These are phyloP conservation scores for Eudemis profundana DNA, from an alignment of 2,888 invertebrate genomes.

Conservation along the genomic window DNA sequence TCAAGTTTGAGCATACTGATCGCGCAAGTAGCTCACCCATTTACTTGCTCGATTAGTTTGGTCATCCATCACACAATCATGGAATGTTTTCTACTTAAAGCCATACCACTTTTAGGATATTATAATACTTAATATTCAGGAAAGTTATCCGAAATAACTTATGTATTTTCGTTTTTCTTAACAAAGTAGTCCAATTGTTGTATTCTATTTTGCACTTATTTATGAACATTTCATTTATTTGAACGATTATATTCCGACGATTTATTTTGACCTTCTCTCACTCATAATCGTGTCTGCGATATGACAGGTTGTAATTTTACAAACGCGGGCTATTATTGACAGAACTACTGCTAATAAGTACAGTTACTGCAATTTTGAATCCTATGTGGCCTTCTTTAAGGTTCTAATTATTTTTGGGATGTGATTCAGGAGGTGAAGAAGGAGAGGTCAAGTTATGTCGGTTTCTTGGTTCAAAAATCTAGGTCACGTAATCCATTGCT, in stretches of 20 bases:
- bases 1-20: no score
- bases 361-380: slow-evolving; percentile 49
- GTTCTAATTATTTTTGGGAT: not conserved
- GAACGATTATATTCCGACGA: slow-evolving; percentile 17
- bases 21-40: no score
- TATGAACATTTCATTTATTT: slow-evolving; percentile 19
- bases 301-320: slow-evolving; percentile 82
- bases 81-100: no score
- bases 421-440: slow-evolving; percentile 47
- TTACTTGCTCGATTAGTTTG: no score
- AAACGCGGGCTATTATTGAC: slow-evolving; percentile 59
- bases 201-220: not conserved
- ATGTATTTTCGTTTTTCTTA: no score
- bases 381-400: not conserved
- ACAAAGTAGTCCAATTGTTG: not conserved
- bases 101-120: no score
- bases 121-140: no score
- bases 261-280: slow-evolving; percentile 73
- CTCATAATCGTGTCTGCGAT: slow-evolving; percentile 75
- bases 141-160: no score
- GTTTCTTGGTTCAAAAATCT: slow-evolving; percentile 75
- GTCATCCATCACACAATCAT: no score
- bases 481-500: slow-evolving; percentile 82
- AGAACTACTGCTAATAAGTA: slow-evolving; percentile 51
- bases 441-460: slow-evolving; percentile 55